A percentile compares a stretch with the other conserved stretches of the same genome.
Conservation (phyloP, 2,113 vertebrate species). For the Petroica traversi region DNA sequence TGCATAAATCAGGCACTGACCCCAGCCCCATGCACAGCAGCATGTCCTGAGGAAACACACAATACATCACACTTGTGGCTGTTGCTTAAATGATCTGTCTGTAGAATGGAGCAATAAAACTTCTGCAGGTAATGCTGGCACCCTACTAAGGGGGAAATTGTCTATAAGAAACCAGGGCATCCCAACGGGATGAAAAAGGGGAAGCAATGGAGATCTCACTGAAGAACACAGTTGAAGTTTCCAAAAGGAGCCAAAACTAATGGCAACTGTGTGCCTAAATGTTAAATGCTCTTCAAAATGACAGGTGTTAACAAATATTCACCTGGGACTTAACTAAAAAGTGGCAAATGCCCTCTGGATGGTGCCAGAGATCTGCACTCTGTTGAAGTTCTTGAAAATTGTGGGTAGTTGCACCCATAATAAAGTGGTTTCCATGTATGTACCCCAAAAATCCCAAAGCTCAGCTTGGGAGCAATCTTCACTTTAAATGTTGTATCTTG, state of each 20-base stretch:
- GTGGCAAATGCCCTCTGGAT: not conserved
- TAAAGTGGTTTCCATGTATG: not conserved
- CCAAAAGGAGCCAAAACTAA: not conserved
- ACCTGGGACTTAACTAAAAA: not conserved
- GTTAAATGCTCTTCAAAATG: not conserved
- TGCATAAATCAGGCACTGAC: fast-evolving
- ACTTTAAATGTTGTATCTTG: not conserved
- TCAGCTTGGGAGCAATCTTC: not conserved
- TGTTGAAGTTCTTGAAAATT: not conserved
- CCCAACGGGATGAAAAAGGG: fast-evolving
- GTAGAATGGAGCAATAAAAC: not conserved
- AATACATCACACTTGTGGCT: not conserved
- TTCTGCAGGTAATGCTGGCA: not conserved
- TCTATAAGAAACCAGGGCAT: not conserved
- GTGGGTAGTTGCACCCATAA: not conserved
- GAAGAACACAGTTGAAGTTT: not conserved
- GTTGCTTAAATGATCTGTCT: not conserved
- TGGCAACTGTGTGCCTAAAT: not conserved
- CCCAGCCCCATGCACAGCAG: fast-evolving
- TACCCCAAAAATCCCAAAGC: not conserved
- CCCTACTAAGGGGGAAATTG: not conserved
- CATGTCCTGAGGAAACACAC: not conserved
- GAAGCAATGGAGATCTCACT: not conserved
- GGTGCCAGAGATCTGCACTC: not conserved
- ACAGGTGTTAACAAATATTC: not conserved